Conservation (phyloP, 2,888 invertebrate species). For the Eristalinus sepulchralis region DNA sequence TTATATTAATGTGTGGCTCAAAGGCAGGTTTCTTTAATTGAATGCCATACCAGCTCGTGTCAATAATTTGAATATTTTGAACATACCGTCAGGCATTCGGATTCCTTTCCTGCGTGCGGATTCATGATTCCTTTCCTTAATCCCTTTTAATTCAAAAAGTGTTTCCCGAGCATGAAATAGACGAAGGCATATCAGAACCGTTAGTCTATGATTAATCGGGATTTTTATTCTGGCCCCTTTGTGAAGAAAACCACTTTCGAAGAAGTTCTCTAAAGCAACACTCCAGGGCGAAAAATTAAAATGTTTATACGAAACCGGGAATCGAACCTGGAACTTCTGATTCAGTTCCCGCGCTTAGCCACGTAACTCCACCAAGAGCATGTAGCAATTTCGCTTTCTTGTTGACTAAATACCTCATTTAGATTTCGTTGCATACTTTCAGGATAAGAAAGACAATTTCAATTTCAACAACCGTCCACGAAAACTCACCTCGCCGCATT, state of each 20-base stretch:
- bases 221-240: constrained; percentile 76
- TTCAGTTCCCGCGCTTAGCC: background rate
- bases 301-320: constrained; percentile 25
- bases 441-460: background rate
- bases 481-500: background rate
- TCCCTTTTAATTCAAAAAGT: constrained; percentile 56
- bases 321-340: constrained; percentile 42
- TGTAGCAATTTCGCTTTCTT: background rate
- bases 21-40: too few species aligned
- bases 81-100: too few species aligned
- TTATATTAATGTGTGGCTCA: background rate
- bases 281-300: constrained; percentile 52
- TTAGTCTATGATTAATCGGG: constrained; percentile 79
- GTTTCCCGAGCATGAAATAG: constrained; percentile 79
- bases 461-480: background rate
- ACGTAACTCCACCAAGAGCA: background rate
- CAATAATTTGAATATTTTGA: background rate
- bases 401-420: background rate
- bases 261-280: constrained; percentile 4
- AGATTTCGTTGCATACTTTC: constrained; percentile 39
- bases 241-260: constrained; percentile 71
- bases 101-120: too few species aligned
- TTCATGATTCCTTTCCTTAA: background rate
- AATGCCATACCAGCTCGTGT: too few species aligned
- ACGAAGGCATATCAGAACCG: constrained; percentile 74